Conservation (phyloP, 2,113 vertebrate species). For the Onychorhynchus coronatus region DNA sequence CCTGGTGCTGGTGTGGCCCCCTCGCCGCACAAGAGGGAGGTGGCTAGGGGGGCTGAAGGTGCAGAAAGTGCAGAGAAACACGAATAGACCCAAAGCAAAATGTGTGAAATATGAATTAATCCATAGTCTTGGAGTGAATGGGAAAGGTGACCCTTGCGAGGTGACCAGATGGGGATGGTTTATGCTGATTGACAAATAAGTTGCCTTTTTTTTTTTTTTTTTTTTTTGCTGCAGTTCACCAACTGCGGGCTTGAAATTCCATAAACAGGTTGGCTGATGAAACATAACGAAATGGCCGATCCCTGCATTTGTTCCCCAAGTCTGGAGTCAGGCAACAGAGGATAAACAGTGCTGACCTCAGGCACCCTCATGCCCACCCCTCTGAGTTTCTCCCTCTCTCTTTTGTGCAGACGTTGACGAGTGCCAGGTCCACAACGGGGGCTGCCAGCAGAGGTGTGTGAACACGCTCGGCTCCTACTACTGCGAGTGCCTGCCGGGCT, state of each 20-base stretch:
- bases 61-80: neutral
- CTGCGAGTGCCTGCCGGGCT: slow-evolving; percentile 86
- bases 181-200: neutral
- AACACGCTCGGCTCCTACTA: slow-evolving; percentile 89
- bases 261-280: neutral
- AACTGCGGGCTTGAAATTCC: neutral
- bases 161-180: neutral
- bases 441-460: slow-evolving; percentile 93
- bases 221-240: neutral
- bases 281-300: rapidly evolving
- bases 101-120: neutral
- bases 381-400: neutral
- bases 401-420: slow-evolving; percentile 85
- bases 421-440: slow-evolving; percentile 90
- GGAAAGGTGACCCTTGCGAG: rapidly evolving
- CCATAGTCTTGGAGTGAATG: neutral
- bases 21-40: rapidly evolving
- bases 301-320: neutral
- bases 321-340: rapidly evolving
- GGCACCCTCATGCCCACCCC: rapidly evolving
- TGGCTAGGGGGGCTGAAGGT: neutral
- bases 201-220: neutral
- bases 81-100: neutral
- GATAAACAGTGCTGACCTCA: neutral
- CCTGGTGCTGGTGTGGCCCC: neutral